These are phyloP conservation scores for Ennomos quercinarius DNA, from an alignment of 2,888 invertebrate genomes.

Conservation along the genomic window DNA sequence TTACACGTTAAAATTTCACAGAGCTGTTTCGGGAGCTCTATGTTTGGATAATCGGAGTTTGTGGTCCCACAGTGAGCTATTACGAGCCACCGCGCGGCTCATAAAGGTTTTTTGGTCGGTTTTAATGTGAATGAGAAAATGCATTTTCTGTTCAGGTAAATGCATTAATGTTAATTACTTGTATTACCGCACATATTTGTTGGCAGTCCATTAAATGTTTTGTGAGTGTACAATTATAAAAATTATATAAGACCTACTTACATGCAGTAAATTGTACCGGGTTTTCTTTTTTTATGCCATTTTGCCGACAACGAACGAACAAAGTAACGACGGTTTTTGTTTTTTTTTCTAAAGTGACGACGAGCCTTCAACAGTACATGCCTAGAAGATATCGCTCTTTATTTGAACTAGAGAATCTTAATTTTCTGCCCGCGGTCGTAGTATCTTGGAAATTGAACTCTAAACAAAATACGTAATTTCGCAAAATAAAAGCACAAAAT, in stretches of 20 bases:
- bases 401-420: too few relatives aligned
- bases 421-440: too few relatives aligned
- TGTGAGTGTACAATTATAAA: neutral
- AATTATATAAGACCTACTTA: neutral
- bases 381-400: too few relatives aligned
- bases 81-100: slow-evolving; percentile 66
- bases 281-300: too few relatives aligned
- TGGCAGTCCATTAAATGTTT: slow-evolving; percentile 11
- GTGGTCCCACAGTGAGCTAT: slow-evolving; percentile 83
- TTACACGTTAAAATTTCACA: slow-evolving; percentile 83
- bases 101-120: slow-evolving; percentile 79
- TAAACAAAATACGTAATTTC: too few relatives aligned
- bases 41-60: slow-evolving; percentile 83
- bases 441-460: too few relatives aligned
- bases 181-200: slow-evolving; percentile 38
- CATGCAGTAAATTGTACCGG: too few relatives aligned
- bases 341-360: too few relatives aligned
- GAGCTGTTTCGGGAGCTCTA: slow-evolving; percentile 77
- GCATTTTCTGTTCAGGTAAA: slow-evolving; percentile 64
- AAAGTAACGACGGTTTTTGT: too few relatives aligned
- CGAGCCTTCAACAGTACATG: too few relatives aligned
- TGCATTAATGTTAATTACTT: slow-evolving; percentile 52
- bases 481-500: too few relatives aligned
- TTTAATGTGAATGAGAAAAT: slow-evolving; percentile 81
- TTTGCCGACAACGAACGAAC: too few relatives aligned